phyloP scores from a whole-genome alignment of 2,113 vertebrate genomes.

The Connochaetes taurinus region DNA sequence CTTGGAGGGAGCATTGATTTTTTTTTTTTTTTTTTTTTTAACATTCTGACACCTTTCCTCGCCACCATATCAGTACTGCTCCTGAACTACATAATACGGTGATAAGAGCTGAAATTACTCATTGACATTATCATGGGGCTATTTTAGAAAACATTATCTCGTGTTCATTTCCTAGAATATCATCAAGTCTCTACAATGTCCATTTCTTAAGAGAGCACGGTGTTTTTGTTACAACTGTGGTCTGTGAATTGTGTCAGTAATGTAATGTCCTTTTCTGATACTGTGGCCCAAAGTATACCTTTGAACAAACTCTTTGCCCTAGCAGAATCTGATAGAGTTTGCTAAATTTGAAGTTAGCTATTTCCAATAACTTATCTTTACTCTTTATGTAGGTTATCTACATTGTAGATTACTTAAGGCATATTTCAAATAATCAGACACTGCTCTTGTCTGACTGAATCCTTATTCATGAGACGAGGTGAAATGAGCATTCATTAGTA shows the following conservation, averaged over 20 bases:
- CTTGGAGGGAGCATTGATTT: fast-evolving
- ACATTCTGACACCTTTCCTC: constrained; percentile 15
- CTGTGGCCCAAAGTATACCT: neutral
- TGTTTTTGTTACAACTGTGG: constrained; percentile 59
- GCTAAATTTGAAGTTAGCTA: neutral
- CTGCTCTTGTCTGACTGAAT: neutral
- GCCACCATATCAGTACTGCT: neutral
- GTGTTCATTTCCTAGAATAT: constrained; percentile 74
- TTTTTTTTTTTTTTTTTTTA: constrained; percentile 11
- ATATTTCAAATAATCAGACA: neutral
- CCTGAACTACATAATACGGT: constrained; percentile 34
- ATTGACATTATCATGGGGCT: constrained; percentile 66
- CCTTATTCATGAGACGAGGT: neutral
- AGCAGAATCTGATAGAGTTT: neutral
- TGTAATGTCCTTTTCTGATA: neutral
- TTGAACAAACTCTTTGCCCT: neutral
- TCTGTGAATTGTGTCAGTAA: constrained; percentile 17
- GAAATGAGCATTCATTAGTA: neutral
- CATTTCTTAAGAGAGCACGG: constrained; percentile 60
- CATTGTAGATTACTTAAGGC: neutral
- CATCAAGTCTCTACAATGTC: constrained; percentile 51
- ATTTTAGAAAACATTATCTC: constrained; percentile 81
- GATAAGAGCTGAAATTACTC: constrained; percentile 77
- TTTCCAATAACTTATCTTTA: neutral
- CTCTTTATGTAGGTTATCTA: neutral